phyloP scores from a whole-genome alignment of 2,888 invertebrate genomes.

The Polymixis flavicincta region DNA sequence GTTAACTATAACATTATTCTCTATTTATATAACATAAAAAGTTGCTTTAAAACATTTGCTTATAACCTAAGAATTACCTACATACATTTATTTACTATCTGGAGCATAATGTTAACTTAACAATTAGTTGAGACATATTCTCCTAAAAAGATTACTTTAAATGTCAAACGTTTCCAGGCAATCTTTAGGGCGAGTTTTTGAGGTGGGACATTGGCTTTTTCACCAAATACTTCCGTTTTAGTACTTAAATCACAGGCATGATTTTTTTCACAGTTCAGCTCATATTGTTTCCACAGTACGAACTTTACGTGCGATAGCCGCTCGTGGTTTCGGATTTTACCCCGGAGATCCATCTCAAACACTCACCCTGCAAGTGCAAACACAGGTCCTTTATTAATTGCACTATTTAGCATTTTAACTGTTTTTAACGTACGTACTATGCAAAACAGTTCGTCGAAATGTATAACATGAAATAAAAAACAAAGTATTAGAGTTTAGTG shows the following conservation, averaged over 20 bases:
- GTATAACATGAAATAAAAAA: constrained; percentile 8
- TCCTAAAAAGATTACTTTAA: constrained; percentile 5
- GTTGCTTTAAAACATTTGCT: constrained; percentile 18
- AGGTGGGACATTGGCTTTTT: background rate
- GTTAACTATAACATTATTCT: background rate
- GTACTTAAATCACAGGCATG: no score
- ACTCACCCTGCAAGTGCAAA: background rate
- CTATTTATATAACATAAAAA: constrained; percentile 8
- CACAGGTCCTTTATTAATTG: background rate
- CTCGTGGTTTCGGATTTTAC: background rate
- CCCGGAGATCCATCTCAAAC: background rate
- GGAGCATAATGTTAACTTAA: constrained; percentile 8
- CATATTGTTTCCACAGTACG: background rate
- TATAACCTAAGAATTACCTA: constrained; percentile 3
- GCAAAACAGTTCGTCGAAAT: no score
- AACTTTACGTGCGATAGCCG: background rate
- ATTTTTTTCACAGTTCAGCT: background rate
- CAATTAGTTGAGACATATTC: constrained; percentile 10
- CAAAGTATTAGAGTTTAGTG: background rate
- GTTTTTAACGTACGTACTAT: no score
- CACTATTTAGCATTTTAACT: no score
- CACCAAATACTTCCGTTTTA: background rate
- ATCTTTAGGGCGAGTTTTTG: background rate
- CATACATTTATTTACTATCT: background rate
- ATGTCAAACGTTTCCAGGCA: background rate